phyloP scores from a whole-genome alignment of 2,888 invertebrate genomes.

The Caenorhabditis virilis region DNA sequence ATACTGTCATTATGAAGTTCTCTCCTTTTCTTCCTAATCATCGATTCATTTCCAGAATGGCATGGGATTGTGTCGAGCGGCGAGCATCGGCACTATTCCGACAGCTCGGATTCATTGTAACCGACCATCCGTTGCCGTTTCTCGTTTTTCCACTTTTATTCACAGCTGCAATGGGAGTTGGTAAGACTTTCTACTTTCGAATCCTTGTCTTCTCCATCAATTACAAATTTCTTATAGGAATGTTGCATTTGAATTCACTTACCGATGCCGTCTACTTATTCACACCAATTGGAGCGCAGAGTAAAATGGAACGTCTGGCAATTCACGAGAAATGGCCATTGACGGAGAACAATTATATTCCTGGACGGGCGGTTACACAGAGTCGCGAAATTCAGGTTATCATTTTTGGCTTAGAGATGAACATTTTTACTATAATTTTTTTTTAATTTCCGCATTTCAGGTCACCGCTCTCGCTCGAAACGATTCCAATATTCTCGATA shows the following conservation, averaged over 20 bases:
- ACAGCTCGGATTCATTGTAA: conserved; percentile 60
- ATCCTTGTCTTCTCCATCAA: neutral
- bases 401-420: too few species aligned
- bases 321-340: conserved; percentile 68
- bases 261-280: conserved; percentile 67
- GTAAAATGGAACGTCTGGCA: conserved; percentile 62
- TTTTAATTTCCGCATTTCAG: too few species aligned
- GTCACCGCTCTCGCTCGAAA: conserved; percentile 83
- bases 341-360: conserved; percentile 66
- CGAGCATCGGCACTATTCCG: conserved; percentile 60
- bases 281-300: conserved; percentile 62
- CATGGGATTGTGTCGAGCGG: conserved; percentile 59
- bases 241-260: conserved; percentile 61
- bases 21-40: too few species aligned
- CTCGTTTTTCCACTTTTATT: conserved; percentile 65
- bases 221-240: conserved; percentile 30
- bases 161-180: conserved; percentile 57
- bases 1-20: too few species aligned
- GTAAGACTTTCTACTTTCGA: conserved; percentile 14
- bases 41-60: too few species aligned
- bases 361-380: conserved; percentile 68
- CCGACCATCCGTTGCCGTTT: conserved; percentile 63
- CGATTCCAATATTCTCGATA: conserved; percentile 80
- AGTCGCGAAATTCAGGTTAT: conserved; percentile 65
- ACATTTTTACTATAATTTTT: too few species aligned